These are phyloP conservation scores for Parnassius orleans DNA, from an alignment of 2,888 invertebrate genomes.

Conservation along the genomic window DNA sequence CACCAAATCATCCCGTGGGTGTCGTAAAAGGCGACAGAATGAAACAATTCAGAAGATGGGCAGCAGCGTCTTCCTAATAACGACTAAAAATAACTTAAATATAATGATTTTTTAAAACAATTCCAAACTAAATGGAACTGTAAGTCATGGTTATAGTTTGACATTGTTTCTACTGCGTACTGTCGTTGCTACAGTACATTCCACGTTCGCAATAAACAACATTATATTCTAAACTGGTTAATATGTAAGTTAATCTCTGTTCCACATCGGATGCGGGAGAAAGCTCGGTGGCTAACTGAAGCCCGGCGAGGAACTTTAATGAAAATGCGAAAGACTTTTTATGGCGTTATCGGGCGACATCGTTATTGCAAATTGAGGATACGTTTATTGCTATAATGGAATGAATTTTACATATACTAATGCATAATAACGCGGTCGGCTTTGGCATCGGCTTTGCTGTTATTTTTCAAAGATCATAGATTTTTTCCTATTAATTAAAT, in stretches of 20 bases:
- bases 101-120: too few species aligned
- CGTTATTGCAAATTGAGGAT: constrained; percentile 24
- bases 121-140: too few species aligned
- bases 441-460: constrained; percentile 1
- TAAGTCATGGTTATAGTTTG: too few species aligned
- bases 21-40: too few species aligned
- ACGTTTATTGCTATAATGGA: constrained; percentile 20
- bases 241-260: constrained; percentile 1
- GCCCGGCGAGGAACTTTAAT: constrained; percentile 8
- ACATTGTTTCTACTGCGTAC: too few species aligned
- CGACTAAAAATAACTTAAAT: too few species aligned
- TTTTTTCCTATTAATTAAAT: neutral
- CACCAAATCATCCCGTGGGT: too few species aligned
- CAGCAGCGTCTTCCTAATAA: too few species aligned
- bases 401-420: constrained; percentile 15
- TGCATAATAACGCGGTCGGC: constrained; percentile 10
- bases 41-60: too few species aligned
- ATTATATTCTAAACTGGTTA: constrained; percentile 6
- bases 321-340: constrained; percentile 17
- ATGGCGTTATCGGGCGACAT: constrained; percentile 15
- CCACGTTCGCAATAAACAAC: neutral
- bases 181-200: too few species aligned
- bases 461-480: neutral
- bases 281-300: constrained; percentile 3
- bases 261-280: constrained; percentile 4